These are phyloP conservation scores for Pseudomyrmex pallidus DNA, from an alignment of 1,140 invertebrate species.

Conservation along the genomic window DNA sequence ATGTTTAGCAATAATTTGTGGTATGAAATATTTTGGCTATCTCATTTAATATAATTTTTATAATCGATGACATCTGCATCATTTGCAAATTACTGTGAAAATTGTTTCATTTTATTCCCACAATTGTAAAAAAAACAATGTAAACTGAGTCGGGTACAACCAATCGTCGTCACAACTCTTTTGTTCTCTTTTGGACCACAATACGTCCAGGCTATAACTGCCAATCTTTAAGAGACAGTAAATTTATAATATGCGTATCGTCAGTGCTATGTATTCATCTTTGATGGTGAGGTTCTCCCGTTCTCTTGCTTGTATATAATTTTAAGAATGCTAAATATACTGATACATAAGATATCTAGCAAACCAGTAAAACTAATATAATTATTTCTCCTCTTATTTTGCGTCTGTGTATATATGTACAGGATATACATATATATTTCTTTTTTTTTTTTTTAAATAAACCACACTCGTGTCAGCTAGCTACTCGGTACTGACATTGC, in stretches of 20 bases:
- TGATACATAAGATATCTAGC: background rate
- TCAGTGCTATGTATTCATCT: conserved; percentile 63
- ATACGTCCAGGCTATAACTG: conserved; percentile 78
- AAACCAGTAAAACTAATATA: background rate
- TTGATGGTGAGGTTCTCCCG: conserved; percentile 9
- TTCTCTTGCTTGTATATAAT: background rate
- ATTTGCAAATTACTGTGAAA: conserved; percentile 13
- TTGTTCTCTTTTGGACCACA: conserved; percentile 71
- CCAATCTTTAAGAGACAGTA: conserved; percentile 73
- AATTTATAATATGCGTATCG: conserved; percentile 62
- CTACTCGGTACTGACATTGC: conserved; percentile 8
- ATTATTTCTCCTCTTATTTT: conserved; percentile 9
- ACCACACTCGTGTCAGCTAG: conserved; percentile 10
- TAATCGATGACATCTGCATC: background rate
- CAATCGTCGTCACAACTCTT: conserved; percentile 59
- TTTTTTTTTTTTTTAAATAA: conserved; percentile 9
- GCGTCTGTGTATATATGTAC: background rate
- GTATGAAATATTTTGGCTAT: too few relatives aligned
- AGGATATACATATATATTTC: background rate
- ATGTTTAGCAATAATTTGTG: too few relatives aligned
- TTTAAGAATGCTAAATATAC: background rate
- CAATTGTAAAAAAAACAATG: conserved; percentile 39
- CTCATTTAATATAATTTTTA: too few relatives aligned
- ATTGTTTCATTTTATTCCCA: conserved; percentile 29
- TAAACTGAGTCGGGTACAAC: conserved; percentile 52